A percentile compares a stretch with the other conserved stretches of the same genome.
These are phyloP conservation scores for Micrasema longulum DNA, from an alignment of 1,140 invertebrate genomes.

Conservation along the genomic window DNA sequence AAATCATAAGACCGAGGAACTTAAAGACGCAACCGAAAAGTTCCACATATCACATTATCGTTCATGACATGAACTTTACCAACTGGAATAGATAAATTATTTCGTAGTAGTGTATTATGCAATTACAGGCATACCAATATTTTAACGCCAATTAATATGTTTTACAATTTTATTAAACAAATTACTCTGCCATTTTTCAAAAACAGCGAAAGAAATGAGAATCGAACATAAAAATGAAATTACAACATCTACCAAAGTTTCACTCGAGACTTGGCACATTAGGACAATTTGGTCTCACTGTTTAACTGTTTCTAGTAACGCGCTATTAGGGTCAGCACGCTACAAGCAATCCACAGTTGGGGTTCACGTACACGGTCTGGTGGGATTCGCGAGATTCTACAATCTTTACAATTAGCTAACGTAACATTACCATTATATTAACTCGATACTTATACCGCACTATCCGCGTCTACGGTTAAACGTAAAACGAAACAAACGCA, in stretches of 20 bases:
- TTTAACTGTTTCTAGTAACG: slow-evolving; percentile 50
- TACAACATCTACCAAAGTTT: slow-evolving; percentile 40
- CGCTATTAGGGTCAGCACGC: slow-evolving; percentile 42
- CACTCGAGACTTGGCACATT: slow-evolving; percentile 54
- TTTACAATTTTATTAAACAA: slow-evolving; percentile 20
- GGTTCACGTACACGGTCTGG: slow-evolving; percentile 54
- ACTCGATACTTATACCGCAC: slow-evolving; percentile 50
- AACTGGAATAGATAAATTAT: slow-evolving; percentile 50
- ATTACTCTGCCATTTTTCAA: neutral
- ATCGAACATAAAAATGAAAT: too few species aligned
- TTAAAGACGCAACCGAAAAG: slow-evolving; percentile 53
- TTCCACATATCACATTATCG: slow-evolving; percentile 54
- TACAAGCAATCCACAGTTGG: slow-evolving; percentile 49
- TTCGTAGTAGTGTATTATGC: slow-evolving; percentile 16
- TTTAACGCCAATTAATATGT: slow-evolving; percentile 39
- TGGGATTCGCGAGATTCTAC: slow-evolving; percentile 56
- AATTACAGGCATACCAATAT: slow-evolving; percentile 27
- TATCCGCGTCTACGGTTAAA: slow-evolving; percentile 41
- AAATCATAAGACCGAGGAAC: slow-evolving; percentile 55
- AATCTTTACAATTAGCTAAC: slow-evolving; percentile 54
- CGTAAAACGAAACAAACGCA: slow-evolving; percentile 37
- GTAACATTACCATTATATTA: slow-evolving; percentile 53
- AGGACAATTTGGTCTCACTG: slow-evolving; percentile 55
- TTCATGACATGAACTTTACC: slow-evolving; percentile 52
- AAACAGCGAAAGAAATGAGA: neutral